Conservation (phyloP, 2,113 vertebrate species). For the Choloepus hoffmanni region DNA sequence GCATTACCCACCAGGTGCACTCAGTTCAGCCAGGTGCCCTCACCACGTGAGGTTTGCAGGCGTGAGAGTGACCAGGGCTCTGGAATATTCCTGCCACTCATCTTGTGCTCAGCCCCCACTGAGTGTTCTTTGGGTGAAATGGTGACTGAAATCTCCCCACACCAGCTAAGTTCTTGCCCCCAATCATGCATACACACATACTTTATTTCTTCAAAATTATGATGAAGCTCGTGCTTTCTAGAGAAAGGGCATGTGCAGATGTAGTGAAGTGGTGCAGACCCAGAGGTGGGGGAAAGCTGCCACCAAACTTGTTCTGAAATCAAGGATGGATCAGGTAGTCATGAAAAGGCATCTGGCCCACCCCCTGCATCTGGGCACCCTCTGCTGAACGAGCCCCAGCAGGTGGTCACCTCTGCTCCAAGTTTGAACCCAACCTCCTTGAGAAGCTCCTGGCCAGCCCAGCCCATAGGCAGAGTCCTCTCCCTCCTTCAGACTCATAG, state of each 20-base stretch:
- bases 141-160: fast-evolving
- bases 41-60: not conserved
- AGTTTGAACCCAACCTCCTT: not conserved
- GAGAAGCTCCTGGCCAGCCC: not conserved
- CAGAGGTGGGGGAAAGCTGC: not conserved
- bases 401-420: not conserved
- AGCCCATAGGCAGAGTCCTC: not conserved
- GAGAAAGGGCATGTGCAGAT: not conserved
- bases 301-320: not conserved
- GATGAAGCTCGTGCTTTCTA: not conserved
- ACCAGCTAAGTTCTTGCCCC: not conserved
- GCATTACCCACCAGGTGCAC: fast-evolving
- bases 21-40: not conserved
- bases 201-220: not conserved
- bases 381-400: not conserved
- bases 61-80: not conserved
- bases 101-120: not conserved
- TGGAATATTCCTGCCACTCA: not conserved
- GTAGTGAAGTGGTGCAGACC: not conserved
- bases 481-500: not conserved
- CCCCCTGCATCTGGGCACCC: not conserved
- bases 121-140: not conserved
- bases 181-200: fast-evolving
- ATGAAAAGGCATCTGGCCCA: too few species aligned
- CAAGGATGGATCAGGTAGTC: not conserved